phyloP scores from a whole-genome alignment of 2,797 vertebrate species.

The Microctenopoma steveboyesi region DNA sequence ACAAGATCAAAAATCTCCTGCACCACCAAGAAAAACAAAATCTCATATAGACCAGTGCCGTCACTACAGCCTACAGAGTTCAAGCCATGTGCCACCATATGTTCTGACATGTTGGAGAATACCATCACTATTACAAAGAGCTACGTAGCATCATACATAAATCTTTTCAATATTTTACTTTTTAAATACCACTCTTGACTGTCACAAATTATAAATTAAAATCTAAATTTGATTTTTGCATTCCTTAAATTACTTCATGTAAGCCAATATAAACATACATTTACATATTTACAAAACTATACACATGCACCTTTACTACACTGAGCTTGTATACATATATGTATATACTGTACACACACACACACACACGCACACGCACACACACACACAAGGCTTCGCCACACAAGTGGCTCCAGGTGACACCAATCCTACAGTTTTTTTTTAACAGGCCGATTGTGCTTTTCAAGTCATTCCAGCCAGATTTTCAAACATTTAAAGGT shows the following conservation, averaged over 20 bases:
- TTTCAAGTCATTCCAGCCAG: slow-evolving; percentile 71
- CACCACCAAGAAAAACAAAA: slow-evolving; percentile 44
- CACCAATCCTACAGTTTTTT: slow-evolving; percentile 26
- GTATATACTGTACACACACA: slow-evolving; percentile 59
- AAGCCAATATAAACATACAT: slow-evolving; percentile 84
- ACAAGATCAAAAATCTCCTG: slow-evolving; percentile 73
- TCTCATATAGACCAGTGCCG: slow-evolving; percentile 36
- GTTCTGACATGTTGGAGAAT: slow-evolving; percentile 70
- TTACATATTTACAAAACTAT: slow-evolving; percentile 85
- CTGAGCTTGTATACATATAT: slow-evolving; percentile 69
- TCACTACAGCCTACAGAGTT: slow-evolving; percentile 54
- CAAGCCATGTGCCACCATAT: slow-evolving; percentile 58
- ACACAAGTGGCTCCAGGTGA: slow-evolving; percentile 65
- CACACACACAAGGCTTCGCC: slow-evolving; percentile 39
- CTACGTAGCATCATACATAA: slow-evolving; percentile 77
- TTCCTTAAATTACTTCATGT: slow-evolving; percentile 85
- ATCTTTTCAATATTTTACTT: slow-evolving; percentile 77
- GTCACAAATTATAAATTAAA: slow-evolving; percentile 86
- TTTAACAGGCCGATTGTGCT: slow-evolving; percentile 74
- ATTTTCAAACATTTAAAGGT: slow-evolving; percentile 53
- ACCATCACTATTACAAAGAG: slow-evolving; percentile 80
- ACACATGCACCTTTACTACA: slow-evolving; percentile 83
- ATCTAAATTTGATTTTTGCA: slow-evolving; percentile 84
- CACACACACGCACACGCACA: slow-evolving; percentile 1
- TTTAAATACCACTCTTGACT: slow-evolving; percentile 84